Percentiles rank a stretch among this genome's conserved stretches.
Conservation (phyloP, 2,888 invertebrate species). For the Quadroppia sp. region DNA sequence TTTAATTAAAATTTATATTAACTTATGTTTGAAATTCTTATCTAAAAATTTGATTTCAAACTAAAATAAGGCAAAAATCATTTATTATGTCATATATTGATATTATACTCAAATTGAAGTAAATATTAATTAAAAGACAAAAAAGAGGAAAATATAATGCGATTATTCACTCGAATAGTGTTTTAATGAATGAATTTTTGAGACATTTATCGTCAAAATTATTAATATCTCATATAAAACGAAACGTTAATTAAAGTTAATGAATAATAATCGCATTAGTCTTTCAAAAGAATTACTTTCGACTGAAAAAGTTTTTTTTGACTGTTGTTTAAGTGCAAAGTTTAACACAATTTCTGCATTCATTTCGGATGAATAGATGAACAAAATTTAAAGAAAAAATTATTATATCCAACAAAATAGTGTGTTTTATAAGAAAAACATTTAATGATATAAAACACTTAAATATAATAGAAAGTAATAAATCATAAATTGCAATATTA, state of each 20-base stretch:
- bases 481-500: conserved; percentile 36
- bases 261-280: conserved; percentile 30
- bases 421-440: conserved; percentile 17
- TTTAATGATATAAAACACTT: conserved; percentile 36
- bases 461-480: conserved; percentile 33
- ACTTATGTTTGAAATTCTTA: too few relatives aligned
- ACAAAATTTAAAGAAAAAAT: conserved; percentile 18
- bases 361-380: conserved; percentile 22
- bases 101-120: too few relatives aligned
- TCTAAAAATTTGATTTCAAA: too few relatives aligned
- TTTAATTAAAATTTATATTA: too few relatives aligned
- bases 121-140: too few relatives aligned
- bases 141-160: too few relatives aligned
- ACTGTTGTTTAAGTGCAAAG: conserved; percentile 18
- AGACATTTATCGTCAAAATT: not conserved
- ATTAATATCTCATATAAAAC: not conserved
- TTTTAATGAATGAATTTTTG: conserved; percentile 8
- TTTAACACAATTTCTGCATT: conserved; percentile 21
- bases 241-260: conserved; percentile 30
- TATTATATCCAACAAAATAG: not conserved
- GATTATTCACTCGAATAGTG: not conserved
- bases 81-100: too few relatives aligned
- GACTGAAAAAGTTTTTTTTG: not conserved
- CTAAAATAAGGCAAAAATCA: too few relatives aligned
- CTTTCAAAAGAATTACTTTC: not conserved